phyloP scores from a whole-genome alignment of 2,888 invertebrate species.

The Apamea epomidion region DNA sequence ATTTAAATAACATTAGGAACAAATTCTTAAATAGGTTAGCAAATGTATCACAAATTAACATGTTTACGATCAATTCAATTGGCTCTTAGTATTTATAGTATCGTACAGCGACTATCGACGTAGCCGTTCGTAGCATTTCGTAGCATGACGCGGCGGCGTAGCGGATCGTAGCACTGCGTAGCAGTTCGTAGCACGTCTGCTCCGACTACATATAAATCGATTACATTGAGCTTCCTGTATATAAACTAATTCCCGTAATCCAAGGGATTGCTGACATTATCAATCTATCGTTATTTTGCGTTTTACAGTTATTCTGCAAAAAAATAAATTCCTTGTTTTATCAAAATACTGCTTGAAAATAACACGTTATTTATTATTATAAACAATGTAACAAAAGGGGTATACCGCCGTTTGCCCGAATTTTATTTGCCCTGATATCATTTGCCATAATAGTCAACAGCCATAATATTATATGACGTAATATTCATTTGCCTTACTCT shows the following conservation, averaged over 20 bases:
- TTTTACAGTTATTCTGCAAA: background rate
- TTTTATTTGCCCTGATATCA: no score
- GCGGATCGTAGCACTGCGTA: conserved; percentile 12
- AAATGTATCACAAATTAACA: background rate
- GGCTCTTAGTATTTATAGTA: background rate
- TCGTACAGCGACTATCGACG: background rate
- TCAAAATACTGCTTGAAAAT: background rate
- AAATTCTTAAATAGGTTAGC: background rate
- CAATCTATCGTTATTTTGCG: background rate
- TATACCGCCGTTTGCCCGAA: no score
- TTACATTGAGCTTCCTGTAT: background rate
- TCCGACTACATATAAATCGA: background rate
- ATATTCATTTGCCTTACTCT: no score
- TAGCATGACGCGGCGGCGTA: background rate
- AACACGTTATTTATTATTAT: background rate
- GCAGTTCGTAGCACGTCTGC: background rate
- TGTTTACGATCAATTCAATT: no score
- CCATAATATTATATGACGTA: no score
- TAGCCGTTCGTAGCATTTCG: conserved; percentile 7
- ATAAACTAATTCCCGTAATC: background rate
- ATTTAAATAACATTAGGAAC: background rate
- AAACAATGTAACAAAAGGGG: background rate
- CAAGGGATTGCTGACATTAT: background rate
- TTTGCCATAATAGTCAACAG: no score
- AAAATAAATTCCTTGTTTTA: background rate